A percentile compares a stretch with the other conserved stretches of the same genome.
phyloP scores from a whole-genome alignment of 2,888 invertebrate species.

The Diarsia brunnea region DNA sequence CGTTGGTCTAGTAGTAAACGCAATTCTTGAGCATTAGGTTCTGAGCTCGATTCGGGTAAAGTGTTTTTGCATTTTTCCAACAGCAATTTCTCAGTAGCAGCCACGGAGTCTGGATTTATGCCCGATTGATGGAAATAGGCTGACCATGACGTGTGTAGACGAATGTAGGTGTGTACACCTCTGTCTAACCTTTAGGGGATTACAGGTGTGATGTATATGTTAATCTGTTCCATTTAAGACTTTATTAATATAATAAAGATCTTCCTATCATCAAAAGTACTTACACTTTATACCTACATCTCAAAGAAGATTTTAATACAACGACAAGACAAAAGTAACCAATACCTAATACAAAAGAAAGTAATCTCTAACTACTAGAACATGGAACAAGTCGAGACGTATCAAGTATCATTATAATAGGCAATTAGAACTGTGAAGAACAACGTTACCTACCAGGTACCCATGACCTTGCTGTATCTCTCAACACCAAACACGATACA shows the following conservation, averaged over 20 bases:
- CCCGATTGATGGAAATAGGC: too few relatives aligned
- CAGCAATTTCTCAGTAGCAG: too few relatives aligned
- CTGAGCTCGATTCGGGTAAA: too few relatives aligned
- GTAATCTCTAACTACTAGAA: conserved; percentile 47
- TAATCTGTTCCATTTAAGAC: too few relatives aligned
- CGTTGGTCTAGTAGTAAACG: too few relatives aligned
- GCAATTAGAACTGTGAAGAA: conserved; percentile 88
- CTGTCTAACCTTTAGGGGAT: too few relatives aligned
- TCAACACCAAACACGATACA: conserved; percentile 11
- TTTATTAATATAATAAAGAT: background rate
- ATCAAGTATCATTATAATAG: conserved; percentile 90
- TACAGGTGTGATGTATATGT: too few relatives aligned
- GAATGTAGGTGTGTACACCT: too few relatives aligned
- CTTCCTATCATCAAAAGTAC: background rate
- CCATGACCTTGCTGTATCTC: conserved; percentile 22
- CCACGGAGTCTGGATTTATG: too few relatives aligned
- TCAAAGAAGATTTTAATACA: background rate
- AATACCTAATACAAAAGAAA: conserved; percentile 50
- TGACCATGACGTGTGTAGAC: too few relatives aligned
- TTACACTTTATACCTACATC: background rate
- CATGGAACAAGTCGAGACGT: conserved; percentile 71
- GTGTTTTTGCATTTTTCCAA: too few relatives aligned
- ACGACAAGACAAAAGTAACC: conserved; percentile 29
- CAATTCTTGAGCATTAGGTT: too few relatives aligned
- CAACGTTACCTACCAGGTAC: conserved; percentile 68